Evolutionary conservation across 2,797 vertebrate species (phyloP).

Genomic region (Epinephelus awoara): DNA sequence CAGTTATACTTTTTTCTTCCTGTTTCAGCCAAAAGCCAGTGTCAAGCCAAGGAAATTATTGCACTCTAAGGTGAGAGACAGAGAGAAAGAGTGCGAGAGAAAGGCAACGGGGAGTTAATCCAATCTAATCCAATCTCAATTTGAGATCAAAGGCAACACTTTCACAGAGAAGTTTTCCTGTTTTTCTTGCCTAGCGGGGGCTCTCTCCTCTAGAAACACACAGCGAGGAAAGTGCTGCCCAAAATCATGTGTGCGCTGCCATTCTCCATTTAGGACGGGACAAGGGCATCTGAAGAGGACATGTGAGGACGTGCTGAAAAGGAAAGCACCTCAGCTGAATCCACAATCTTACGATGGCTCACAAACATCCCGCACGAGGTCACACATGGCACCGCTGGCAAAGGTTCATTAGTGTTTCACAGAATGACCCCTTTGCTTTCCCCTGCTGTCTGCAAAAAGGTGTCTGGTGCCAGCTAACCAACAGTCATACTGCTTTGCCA

Average conservation of each 20-base stretch:
- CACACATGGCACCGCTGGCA: constrained; percentile 26
- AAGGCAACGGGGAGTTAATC: constrained; percentile 65
- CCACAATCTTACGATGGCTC: constrained; percentile 24
- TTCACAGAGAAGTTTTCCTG: constrained; percentile 53
- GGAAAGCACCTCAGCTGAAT: constrained; percentile 48
- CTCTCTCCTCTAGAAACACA: constrained; percentile 42
- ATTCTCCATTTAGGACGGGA: constrained; percentile 36
- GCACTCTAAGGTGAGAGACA: constrained; percentile 55
- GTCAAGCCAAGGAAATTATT: constrained; percentile 54
- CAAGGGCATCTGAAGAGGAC: constrained; percentile 49
- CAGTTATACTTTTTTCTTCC: constrained; percentile 50
- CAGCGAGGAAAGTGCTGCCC: constrained; percentile 34
- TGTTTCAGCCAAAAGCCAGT: constrained; percentile 58
- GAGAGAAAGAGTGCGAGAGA: constrained; percentile 46
- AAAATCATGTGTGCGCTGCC: constrained; percentile 24
- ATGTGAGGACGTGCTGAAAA: constrained; percentile 24
- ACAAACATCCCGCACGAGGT: constrained; percentile 30
- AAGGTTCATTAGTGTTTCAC: constrained; percentile 35
- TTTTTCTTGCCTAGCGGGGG: constrained; percentile 56
- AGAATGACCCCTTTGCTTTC: constrained; percentile 24
- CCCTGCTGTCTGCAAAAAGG: constrained; percentile 19
- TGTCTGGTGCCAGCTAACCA: constrained; percentile 10
- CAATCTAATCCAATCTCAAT: constrained; percentile 75
- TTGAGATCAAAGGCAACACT: constrained; percentile 75
- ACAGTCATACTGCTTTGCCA: constrained; percentile 16